Evolutionary conservation across 2,113 vertebrate species (phyloP), one percentile per base, ranked within the genome.

Genomic region (Alaudala cheleensis): DNA sequence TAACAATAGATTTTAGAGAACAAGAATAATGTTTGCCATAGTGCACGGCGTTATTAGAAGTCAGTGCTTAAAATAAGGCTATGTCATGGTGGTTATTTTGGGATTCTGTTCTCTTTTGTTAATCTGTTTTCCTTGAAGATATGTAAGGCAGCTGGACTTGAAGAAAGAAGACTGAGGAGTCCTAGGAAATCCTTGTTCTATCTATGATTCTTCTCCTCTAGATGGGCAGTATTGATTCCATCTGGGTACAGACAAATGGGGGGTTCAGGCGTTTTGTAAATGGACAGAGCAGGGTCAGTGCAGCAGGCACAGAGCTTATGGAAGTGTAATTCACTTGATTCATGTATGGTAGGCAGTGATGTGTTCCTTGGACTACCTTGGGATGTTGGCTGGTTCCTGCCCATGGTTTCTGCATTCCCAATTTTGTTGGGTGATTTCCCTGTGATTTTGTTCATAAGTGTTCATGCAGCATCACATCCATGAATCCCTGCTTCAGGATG

Each of bases 341-440:
- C 3, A 0, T 15, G 7, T 3, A 0, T 25, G 37, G 17, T 45
- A 80, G 78, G 34, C 18, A 34, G 7, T 8, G 29, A 20, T 6
- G 29, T 25, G 18, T 3, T 76, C 2, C 65, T 34, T 0, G 0
- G 21, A 9, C 40, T n/a, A 10, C 71, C 49, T 37, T 77, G 71
- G 39, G 3, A 2, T 4, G 14, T 0, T 4, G 42, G 0, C 25
- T 66, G 44, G 6, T 2, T 40, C 78, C 60, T 33, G 12, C 14
- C 51, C 37, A 1, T 39, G 44, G 4, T 24, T 37, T 53, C 67
- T 69, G 45, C 18, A 5, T 10, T 37, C 34, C 45, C 71, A 11
- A 42, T 8, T 22, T 25, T 23, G 5, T 66, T n/a, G 53, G 47
- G 31, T n/a, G 40, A 60, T 58, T 73, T 62, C 40, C 60, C 57